A percentile compares a stretch with the other conserved stretches of the same genome.
phyloP scores from a whole-genome alignment of 2,797 vertebrate genomes.

The Naso thynnoides region DNA sequence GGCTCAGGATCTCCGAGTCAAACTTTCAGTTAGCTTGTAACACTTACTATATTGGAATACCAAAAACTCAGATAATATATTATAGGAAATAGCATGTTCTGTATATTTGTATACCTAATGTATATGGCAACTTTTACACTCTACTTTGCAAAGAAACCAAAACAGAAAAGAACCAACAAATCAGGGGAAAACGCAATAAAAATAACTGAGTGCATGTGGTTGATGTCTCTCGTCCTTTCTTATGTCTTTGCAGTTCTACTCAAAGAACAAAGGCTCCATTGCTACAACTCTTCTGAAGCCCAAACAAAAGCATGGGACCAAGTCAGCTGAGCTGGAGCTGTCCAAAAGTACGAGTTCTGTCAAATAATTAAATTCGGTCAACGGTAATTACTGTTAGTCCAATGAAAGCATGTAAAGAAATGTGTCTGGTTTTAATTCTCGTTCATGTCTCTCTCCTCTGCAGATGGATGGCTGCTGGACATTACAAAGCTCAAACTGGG shows the following conservation, averaged over 20 bases:
- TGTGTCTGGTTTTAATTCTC: background rate
- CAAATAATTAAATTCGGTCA: background rate
- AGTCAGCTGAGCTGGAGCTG: conserved; percentile 89
- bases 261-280: conserved; percentile 88
- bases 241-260: conserved; percentile 87
- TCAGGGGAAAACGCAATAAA: background rate
- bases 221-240: background rate
- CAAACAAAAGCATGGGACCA: conserved; percentile 89
- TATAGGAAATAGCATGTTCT: background rate
- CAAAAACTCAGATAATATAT: too few relatives aligned
- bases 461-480: conserved; percentile 93
- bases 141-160: background rate
- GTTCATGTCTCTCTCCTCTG: conserved; percentile 19
- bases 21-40: background rate
- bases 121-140: background rate
- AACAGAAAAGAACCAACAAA: background rate
- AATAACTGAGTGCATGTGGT: background rate
- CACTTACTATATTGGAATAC: background rate
- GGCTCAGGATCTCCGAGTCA: background rate
- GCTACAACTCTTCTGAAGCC: conserved; percentile 90
- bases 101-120: background rate
- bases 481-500: conserved; percentile 87
- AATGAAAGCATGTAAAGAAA: background rate
- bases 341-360: conserved; percentile 85
- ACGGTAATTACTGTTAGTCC: background rate